Base-by-base conservation (phyloP, 1,140 invertebrate genomes). In the Frieseomelitta varia region DNA sequence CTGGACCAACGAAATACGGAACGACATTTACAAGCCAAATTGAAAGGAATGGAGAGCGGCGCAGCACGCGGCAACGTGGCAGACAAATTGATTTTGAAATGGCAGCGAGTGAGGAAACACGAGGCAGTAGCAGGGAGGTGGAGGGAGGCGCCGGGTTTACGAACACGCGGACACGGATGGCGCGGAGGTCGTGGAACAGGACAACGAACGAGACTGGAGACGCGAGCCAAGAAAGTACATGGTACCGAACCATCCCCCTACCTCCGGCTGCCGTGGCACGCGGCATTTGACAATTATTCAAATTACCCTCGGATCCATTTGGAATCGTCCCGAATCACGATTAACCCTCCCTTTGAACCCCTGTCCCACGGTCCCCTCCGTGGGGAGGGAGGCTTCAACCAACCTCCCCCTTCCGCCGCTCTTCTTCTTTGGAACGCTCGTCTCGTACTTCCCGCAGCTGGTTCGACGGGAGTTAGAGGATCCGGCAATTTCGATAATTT, bases 1-100 rank as follows among this genome's bases (percentile, higher is more conserved):
- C 47, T 39, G 19, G 56, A 55, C 55, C 67, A 53, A 76, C 81
- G 79, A 89, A 92, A 93, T 93, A 92, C 93, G 93, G 93, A 90
- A 89, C 83, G 89, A 87, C 91, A 94, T 94, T 94, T 94, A 93
- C 93, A 94, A 93, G 91, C 92, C 92, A 94, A 94, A 94, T 94
- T 93, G 93, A 89, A 91, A 89, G 91, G 91, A 93, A 93, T 91
- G 90, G 91, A 92, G 91, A 91, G 89, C 78, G 58, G 74, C 68
- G 53, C n/a, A 79, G 86, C 88, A 86, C 89, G 87, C 85, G 88
- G 87, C 87, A 90, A 87, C n/a, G 55, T 87, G 85, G 74, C 90
- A 91, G 91, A 93, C 93, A 94, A 93, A 93, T 94, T 94, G 93
- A 94, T 94, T 94, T 93, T 91, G 92, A 93, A 93, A 94, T 93